Evolutionary conservation across 2,113 vertebrate species (phyloP), one percentile per base, ranked within the genome.

Genomic region (Aegithalos caudatus): DNA sequence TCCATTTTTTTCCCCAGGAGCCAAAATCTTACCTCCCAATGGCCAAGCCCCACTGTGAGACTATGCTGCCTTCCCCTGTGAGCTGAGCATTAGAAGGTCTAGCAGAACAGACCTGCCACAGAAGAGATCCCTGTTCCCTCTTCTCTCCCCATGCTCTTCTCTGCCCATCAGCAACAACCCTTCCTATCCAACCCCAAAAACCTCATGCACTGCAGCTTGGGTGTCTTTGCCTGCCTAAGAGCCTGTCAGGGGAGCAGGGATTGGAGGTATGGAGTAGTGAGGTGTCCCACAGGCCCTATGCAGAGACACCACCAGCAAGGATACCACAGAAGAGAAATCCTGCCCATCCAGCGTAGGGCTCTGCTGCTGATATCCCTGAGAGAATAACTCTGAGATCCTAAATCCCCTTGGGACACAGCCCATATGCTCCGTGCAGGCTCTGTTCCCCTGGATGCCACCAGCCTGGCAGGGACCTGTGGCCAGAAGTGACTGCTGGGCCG

Each of bases 171-270:
- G 15, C 51, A 61, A 8, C 20, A 57, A 4, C 9, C 7, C 21
- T 73, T 58, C 19, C 18, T 45, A 47, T 47, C 14, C 65, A 92
- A 35, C 47, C 51, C 51, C 45, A 1, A 29, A 88, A 72, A 24
- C 5, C n/a, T 72, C 12, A 6, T 16, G 18, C 2, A 8, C 35
- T 76, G 53, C 35, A 64, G 23, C 14, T 15, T 0, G 0, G 31
- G 16, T 15, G 11, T 56, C 29, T 67, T 23, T 38, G 51, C 9
- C 5, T 7, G 7, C 1, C 17, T 16, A 18, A 44, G 19, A 72
- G 11, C 19, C 67, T 12, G 2, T 4, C 9, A 0, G 7, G 4
- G 27, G 12, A 70, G 29, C 31, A 57, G 50, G 14, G 14, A 8
- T 23, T 81, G 38, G 17, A 61, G 20, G 27, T 10, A 19, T 13